Base-by-base conservation (phyloP, 1,140 invertebrate species). In the Lucilia sericata region DNA sequence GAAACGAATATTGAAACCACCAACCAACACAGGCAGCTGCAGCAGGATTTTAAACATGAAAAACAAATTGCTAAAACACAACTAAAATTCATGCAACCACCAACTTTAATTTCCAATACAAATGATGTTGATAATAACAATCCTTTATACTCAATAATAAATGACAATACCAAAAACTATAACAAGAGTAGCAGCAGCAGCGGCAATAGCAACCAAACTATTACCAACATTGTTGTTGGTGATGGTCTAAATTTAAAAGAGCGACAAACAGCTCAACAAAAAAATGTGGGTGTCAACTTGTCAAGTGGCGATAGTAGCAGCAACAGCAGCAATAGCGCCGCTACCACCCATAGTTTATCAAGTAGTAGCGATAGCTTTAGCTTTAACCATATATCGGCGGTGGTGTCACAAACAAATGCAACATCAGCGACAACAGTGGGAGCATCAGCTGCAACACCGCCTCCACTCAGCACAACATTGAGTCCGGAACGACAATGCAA, bases 41-140 rank as follows among this genome's bases (percentile, higher is more conserved):
- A 70, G 10, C 36, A 60, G 30, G 74, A 78, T 14, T 47, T 30
- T 12, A 19, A 84, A 19, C 83, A 85, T 5, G 83, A 86, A 12
- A 84, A 83, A 70, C 84, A 85, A 21, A 78, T 21, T 78, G 25
- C 17, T n/a, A 30, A 76, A 42, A 49, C 34, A 25, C 82, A 65
- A 70, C 21, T n/a, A 25, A 19, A 65, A 19, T 82, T 51, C 2
- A 34, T 60, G 17, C 82, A 65, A 82, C 34, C n/a, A 14, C 34
- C 82, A 65, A 86, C 87, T 88, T 88, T 89, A 89, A 89, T 89
- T 89, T 88, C 88, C 85, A 89, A 89, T 87, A 88, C 87, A 87
- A 89, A 88, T 87, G 88, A 86, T 85, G 19, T 25, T 70, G 65
- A 21, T 70, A 21, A 80, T 49, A 49, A 80, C 88, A 49, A 80